These are phyloP conservation scores for Lichenostomus cassidix DNA, from an alignment of 2,113 vertebrate genomes.

Conservation along the genomic window DNA sequence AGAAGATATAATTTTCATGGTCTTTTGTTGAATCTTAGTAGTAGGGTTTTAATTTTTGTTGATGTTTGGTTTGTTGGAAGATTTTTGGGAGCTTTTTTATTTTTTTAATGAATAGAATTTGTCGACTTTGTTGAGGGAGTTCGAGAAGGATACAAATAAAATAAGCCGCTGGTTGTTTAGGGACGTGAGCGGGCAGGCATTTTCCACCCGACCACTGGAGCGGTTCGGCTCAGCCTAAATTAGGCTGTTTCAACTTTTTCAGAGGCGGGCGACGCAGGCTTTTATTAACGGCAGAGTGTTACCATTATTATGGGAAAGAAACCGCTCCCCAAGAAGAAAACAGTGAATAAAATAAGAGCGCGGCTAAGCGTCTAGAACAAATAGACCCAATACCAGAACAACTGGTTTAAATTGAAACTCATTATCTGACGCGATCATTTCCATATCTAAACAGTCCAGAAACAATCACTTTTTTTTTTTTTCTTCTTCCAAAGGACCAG, in stretches of 20 bases:
- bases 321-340: background rate
- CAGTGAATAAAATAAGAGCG: background rate
- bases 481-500: background rate
- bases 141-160: background rate
- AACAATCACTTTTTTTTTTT: background rate
- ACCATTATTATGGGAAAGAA: background rate
- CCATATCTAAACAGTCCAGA: conserved; percentile 13
- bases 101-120: background rate
- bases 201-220: background rate
- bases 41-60: background rate
- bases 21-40: background rate
- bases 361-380: background rate
- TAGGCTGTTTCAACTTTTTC: background rate
- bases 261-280: rapidly evolving
- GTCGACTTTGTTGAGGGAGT: background rate
- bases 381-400: background rate
- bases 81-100: background rate
- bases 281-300: background rate
- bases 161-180: background rate
- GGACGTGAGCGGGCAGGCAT: background rate
- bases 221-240: background rate
- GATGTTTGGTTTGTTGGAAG: background rate
- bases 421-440: background rate
- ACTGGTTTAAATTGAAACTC: conserved; percentile 3
- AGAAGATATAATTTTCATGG: background rate